phyloP scores from a whole-genome alignment of 2,888 invertebrate species.

The Sphecodes monilicornis region DNA sequence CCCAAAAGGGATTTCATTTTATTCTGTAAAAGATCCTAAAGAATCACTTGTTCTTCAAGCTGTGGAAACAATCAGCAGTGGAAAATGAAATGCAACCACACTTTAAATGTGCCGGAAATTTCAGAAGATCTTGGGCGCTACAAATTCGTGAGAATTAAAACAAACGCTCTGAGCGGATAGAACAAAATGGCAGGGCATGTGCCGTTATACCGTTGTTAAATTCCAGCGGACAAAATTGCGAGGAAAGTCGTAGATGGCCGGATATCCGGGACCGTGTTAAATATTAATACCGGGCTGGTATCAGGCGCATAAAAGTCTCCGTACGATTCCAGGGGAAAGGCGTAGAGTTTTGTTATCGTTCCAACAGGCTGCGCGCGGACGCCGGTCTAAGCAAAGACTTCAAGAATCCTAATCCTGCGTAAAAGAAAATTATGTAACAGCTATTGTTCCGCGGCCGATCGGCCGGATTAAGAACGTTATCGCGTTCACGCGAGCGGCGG shows the following conservation, averaged over 20 bases:
- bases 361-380: not conserved
- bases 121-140: not conserved
- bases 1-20: no score
- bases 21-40: no score
- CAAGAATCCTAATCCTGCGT: conserved; percentile 11
- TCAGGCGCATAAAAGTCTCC: not conserved
- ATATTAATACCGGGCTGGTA: not conserved
- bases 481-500: conserved; percentile 28
- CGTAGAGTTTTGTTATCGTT: conserved; percentile 20
- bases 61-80: not conserved
- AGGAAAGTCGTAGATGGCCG: not conserved
- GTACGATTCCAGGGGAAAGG: not conserved
- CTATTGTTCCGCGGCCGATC: conserved; percentile 29
- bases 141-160: not conserved
- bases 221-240: not conserved
- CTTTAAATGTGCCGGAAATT: not conserved
- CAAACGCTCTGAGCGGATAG: not conserved
- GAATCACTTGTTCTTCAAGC: no score
- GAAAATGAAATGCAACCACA: not conserved
- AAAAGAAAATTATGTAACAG: conserved; percentile 22
- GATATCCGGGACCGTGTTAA: not conserved
- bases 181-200: not conserved
- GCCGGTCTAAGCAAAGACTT: conserved; percentile 11
- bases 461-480: conserved; percentile 41
- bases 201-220: not conserved